phyloP scores from a whole-genome alignment of 2,797 vertebrate species.

The Chromis chromis region DNA sequence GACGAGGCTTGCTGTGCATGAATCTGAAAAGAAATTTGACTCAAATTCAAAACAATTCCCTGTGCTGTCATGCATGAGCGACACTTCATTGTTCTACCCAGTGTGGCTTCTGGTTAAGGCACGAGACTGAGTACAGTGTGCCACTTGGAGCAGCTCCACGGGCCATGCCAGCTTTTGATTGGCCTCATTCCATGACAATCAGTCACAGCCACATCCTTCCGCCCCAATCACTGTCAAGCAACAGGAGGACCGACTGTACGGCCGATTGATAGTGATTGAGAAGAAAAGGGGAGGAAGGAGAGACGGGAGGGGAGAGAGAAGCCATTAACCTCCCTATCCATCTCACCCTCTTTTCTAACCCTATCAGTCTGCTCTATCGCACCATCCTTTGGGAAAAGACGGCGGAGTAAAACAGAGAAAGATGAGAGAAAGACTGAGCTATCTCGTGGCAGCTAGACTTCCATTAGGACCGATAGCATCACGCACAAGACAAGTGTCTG shows the following conservation, averaged over 20 bases:
- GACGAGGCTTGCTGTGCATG: constrained; percentile 36
- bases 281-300: constrained; percentile 40
- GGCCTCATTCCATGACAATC: constrained; percentile 66
- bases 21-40: constrained; percentile 61
- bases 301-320: constrained; percentile 51
- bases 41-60: constrained; percentile 65
- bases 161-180: constrained; percentile 59
- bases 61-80: constrained; percentile 52
- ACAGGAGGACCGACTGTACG: constrained; percentile 62
- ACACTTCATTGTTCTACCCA: constrained; percentile 59
- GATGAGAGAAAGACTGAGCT: constrained; percentile 74
- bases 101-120: constrained; percentile 48
- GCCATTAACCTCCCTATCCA: constrained; percentile 75
- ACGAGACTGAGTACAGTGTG: constrained; percentile 26
- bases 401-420: constrained; percentile 68
- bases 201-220: constrained; percentile 46
- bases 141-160: constrained; percentile 25
- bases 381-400: constrained; percentile 71
- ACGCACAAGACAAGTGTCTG: constrained; percentile 65
- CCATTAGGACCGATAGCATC: constrained; percentile 79
- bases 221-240: constrained; percentile 64
- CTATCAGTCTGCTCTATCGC: constrained; percentile 75
- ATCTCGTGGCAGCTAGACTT: constrained; percentile 74
- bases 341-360: constrained; percentile 68
- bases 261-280: constrained; percentile 66